Evolutionary conservation across 2,113 vertebrate species (phyloP), one percentile per base, ranked within the genome.

Genomic region (Recurvirostra avosetta): DNA sequence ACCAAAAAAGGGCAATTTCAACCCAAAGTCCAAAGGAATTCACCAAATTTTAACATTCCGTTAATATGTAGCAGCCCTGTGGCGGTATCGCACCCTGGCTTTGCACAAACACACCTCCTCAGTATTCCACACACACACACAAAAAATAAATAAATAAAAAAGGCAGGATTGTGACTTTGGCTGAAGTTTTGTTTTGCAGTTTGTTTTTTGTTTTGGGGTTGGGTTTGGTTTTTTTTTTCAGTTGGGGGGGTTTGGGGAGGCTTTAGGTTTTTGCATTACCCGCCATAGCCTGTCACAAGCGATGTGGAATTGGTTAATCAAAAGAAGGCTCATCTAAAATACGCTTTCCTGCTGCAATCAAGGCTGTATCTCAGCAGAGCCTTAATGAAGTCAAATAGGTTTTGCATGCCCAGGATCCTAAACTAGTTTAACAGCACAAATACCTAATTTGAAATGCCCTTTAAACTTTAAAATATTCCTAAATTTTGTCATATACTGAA

Each of bases 301-400:
- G 52, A 88, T 76, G 67, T 30, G 63, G 34, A 62, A 62, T 49
- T 77, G 63, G 68, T 91, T 81, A 67, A 93, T 67, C 80, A 74
- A 22, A 90, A 78, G 61, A 26, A n/a, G 43, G 47, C 32, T 87
- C 52, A 81, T 62, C 29, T 71, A 26, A 93, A 91, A 90, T 29
- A 43, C 0, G 3, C 55, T 74, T 83, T 30, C 40, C 23, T 62
- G 66, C 86, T 38, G 41, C 86, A 95, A 43, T 80, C 86, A 84
- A 72, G 65, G 45, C 3, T 3, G 34, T 38, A 53, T 55, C 83
- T 73, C 63, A 68, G 79, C 65, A 86, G 20, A 90, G 68, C 52
- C 70, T 62, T 93, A 71, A 94, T 82, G 77, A 91, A 92, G 68
- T 77, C 80, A 93, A 89, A 89, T 58, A 58, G 74, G 56, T 63